A percentile compares a stretch with the other conserved stretches of the same genome.
phyloP scores from a whole-genome alignment of 2,797 vertebrate species.

The Pantherophis vulpinus region DNA sequence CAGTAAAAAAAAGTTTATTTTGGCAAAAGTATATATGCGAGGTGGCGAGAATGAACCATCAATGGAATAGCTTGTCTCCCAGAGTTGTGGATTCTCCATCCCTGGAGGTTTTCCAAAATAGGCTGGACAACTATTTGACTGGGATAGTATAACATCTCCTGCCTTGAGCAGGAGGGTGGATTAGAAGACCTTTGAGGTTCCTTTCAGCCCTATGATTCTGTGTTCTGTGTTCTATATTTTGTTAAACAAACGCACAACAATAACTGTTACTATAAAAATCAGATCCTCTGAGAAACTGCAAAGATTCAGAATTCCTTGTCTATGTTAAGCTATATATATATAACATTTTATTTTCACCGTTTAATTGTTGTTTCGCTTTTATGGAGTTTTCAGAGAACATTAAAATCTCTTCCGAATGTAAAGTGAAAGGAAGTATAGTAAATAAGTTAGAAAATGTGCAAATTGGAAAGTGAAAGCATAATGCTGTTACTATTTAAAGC shows the following conservation, averaged over 20 bases:
- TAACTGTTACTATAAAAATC: neutral
- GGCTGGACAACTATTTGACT: neutral
- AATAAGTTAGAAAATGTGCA: neutral
- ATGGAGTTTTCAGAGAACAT: neutral
- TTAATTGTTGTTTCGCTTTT: neutral
- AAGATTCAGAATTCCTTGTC: neutral
- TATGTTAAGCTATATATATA: neutral
- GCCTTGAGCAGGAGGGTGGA: neutral
- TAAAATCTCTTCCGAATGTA: neutral
- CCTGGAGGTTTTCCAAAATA: neutral
- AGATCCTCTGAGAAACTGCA: too few relatives aligned
- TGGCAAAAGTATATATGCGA: neutral
- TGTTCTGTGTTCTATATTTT: neutral
- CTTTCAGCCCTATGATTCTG: neutral
- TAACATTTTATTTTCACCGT: neutral
- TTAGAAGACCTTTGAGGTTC: neutral
- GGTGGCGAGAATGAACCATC: neutral
- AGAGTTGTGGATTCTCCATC: neutral
- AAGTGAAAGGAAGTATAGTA: neutral
- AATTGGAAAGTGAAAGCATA: neutral
- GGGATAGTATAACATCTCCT: neutral
- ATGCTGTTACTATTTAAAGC: neutral
- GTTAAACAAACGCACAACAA: neutral
- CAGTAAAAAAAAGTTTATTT: neutral
- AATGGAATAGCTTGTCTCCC: neutral